Evolutionary conservation across 2,113 vertebrate species (phyloP).

Genomic region (Tupaia chinensis): DNA sequence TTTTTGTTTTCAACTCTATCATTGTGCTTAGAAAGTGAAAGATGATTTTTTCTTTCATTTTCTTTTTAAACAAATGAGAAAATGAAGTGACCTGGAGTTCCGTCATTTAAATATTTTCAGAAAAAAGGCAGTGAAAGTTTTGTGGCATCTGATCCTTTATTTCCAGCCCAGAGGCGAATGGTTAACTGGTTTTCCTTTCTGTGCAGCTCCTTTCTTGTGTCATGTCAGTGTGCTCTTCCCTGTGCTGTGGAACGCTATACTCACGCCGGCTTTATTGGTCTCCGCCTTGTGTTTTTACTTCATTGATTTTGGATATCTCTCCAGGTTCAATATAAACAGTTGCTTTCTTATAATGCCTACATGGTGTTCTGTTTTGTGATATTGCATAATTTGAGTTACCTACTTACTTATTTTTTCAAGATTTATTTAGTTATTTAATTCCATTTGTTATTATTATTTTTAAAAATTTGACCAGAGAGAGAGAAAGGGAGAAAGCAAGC

Average conservation of each 20-base stretch:
- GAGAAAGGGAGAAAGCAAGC: too few species aligned
- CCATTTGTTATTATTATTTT: too few species aligned
- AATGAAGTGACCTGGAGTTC: background rate
- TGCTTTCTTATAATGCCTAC: background rate
- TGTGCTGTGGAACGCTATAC: too few species aligned
- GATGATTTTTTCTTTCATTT: conserved; percentile 47
- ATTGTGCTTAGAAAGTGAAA: conserved; percentile 36
- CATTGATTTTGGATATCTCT: background rate
- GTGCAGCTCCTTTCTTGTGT: background rate
- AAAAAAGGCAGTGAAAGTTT: background rate
- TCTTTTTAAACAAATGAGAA: conserved; percentile 17
- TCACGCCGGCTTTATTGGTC: background rate
- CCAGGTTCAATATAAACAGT: background rate
- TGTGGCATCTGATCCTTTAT: background rate
- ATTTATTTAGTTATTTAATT: too few species aligned
- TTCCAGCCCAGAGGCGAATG: background rate
- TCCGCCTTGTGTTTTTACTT: conserved; percentile 19
- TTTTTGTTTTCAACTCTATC: conserved; percentile 45
- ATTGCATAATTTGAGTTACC: background rate
- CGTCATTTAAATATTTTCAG: conserved; percentile 22
- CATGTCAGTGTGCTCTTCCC: background rate
- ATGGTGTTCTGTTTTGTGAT: background rate
- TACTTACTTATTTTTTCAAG: too few species aligned
- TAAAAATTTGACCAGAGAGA: too few species aligned
- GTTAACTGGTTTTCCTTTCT: background rate